Evolutionary conservation across 1,140 invertebrate genomes (phyloP).

Genomic region (Trissolcus basalis): DNA sequence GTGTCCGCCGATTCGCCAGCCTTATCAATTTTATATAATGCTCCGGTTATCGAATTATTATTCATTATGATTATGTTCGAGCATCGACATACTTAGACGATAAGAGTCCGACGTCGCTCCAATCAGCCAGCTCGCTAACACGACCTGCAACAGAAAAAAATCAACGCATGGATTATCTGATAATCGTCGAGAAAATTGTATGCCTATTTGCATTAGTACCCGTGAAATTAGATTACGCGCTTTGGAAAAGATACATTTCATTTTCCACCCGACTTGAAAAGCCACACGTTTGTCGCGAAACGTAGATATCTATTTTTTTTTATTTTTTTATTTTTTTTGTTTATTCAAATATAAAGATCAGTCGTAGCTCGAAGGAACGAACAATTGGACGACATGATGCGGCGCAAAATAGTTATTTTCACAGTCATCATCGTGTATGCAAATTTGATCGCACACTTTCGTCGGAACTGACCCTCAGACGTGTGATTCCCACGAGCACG

Average conservation of each 20-base stretch:
- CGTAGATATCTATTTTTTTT: too few relatives aligned
- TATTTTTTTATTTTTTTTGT: too few relatives aligned
- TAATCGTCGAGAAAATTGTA: background rate
- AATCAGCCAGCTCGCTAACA: constrained; percentile 27
- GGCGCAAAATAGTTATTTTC: too few relatives aligned
- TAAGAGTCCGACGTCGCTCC: constrained; percentile 22
- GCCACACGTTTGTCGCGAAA: too few relatives aligned
- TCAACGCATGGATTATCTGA: background rate
- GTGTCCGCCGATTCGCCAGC: constrained; percentile 21
- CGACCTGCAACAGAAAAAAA: background rate
- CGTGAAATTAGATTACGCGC: background rate
- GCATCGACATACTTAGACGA: constrained; percentile 37
- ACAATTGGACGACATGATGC: too few relatives aligned
- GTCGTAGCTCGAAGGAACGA: too few relatives aligned
- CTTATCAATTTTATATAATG: constrained; percentile 48
- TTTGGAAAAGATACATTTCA: too few relatives aligned
- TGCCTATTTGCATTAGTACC: background rate
- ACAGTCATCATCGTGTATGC: too few relatives aligned
- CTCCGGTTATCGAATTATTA: constrained; percentile 53
- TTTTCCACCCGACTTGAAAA: too few relatives aligned
- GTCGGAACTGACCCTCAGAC: constrained; percentile 33
- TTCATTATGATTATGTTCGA: constrained; percentile 45
- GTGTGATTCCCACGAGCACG: constrained; percentile 45
- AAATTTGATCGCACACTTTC: constrained; percentile 1
- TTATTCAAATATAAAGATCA: too few relatives aligned